These are phyloP conservation scores for Vanacampus margaritifer DNA, from an alignment of 2,113 vertebrate species.

Conservation along the genomic window DNA sequence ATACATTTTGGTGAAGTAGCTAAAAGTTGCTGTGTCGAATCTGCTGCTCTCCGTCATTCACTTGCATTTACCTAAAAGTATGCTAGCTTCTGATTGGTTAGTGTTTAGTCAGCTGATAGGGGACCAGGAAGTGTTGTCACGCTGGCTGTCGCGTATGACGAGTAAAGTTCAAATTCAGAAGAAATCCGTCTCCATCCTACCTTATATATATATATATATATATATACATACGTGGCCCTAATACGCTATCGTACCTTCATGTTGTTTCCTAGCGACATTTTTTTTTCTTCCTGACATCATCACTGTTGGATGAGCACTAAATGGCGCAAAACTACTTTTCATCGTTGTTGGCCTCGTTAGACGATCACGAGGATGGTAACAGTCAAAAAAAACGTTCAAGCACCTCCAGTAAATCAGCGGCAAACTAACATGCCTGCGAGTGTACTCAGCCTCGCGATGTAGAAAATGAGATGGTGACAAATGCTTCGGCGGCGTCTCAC, in stretches of 20 bases:
- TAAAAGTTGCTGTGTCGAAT: too few relatives aligned
- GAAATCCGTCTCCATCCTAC: too few relatives aligned
- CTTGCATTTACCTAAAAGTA: too few relatives aligned
- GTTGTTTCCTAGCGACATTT: background rate
- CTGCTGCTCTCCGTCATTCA: too few relatives aligned
- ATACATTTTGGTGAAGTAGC: too few relatives aligned
- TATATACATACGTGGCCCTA: too few relatives aligned
- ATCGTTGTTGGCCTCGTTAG: background rate
- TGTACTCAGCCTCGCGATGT: background rate
- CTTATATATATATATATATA: too few relatives aligned
- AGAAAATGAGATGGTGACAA: conserved; percentile 18
- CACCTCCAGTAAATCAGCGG: background rate
- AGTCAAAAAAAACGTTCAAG: background rate
- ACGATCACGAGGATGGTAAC: background rate
- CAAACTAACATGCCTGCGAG: background rate
- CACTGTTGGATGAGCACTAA: background rate
- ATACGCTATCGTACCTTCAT: background rate
- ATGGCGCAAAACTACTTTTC: background rate
- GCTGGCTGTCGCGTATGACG: too few relatives aligned
- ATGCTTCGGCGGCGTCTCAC: conserved; percentile 4
- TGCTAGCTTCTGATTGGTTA: too few relatives aligned
- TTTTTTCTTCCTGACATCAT: background rate
- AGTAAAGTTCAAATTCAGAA: too few relatives aligned
- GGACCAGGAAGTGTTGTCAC: too few relatives aligned
- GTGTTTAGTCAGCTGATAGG: too few relatives aligned